phyloP scores from a whole-genome alignment of 1,140 invertebrate species.

The Phthorimaea operculella region DNA sequence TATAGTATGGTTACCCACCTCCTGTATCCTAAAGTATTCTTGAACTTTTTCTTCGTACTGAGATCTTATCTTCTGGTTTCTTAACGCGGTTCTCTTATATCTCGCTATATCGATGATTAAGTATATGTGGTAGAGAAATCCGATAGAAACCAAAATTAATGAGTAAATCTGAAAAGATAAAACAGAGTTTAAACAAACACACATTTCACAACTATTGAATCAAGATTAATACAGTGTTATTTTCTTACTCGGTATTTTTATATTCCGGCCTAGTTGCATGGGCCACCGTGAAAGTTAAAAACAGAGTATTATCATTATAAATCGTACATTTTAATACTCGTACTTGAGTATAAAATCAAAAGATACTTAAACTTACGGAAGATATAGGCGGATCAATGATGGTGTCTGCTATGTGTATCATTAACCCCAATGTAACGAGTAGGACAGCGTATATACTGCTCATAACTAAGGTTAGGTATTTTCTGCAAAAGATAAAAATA shows the following conservation, averaged over 20 bases:
- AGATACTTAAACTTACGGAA: conserved; percentile 64
- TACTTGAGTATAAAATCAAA: too few species aligned
- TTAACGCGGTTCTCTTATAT: conserved; percentile 66
- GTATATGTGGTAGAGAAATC: conserved; percentile 71
- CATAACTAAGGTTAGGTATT: conserved; percentile 68
- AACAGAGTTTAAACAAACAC: too few species aligned
- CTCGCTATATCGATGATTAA: conserved; percentile 71
- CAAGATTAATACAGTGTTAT: too few species aligned
- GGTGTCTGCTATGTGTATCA: conserved; percentile 72
- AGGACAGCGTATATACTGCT: conserved; percentile 76
- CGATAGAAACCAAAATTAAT: conserved; percentile 68
- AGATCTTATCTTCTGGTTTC: conserved; percentile 60
- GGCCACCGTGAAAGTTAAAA: too few species aligned
- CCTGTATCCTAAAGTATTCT: conserved; percentile 53
- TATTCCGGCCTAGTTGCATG: too few species aligned
- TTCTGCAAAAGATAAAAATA: conserved; percentile 43
- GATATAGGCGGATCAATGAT: conserved; percentile 65
- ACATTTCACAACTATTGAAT: background rate
- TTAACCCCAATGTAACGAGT: conserved; percentile 73
- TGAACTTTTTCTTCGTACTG: conserved; percentile 45
- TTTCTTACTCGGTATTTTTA: too few species aligned
- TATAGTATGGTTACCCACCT: conserved; percentile 33
- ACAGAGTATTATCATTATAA: too few species aligned
- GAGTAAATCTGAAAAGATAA: conserved; percentile 69
- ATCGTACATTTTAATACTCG: too few species aligned